Evolutionary conservation across 2,888 invertebrate genomes (phyloP), one percentile per base, ranked within the genome.

Genomic region (Eumerus sabulonum): DNA sequence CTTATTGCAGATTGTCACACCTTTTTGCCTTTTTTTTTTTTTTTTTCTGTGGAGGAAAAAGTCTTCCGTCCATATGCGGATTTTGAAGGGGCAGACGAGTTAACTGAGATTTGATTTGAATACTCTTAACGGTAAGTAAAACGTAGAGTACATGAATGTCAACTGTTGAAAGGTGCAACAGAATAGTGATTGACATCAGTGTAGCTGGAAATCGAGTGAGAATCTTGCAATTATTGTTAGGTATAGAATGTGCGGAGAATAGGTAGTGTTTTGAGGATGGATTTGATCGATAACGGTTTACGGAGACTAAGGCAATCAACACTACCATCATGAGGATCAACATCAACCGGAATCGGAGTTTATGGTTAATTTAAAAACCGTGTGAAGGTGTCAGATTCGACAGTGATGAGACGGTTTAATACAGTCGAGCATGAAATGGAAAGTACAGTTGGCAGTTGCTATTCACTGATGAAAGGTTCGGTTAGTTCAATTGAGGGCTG

Each of bases 1-100:
- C 79, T 74, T 60, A 79, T 79, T 68, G 79, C 79, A 70, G 50
- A 60, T 74, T 74, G 74, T 79, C 68, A 64, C 79, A 79, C 74
- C 79, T 73, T 71, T 45, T 54, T 13, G n/a, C n/a, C n/a, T n/a
- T n/a, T n/a, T n/a, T n/a, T n/a, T n/a, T n/a, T n/a, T n/a, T n/a
- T n/a, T n/a, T n/a, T n/a, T n/a, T n/a, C n/a, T n/a, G n/a, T n/a
- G n/a, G 36, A 9, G 44, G 19, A 73, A 68, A 27, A 11, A 40
- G 2, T 73, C 54, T 60, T 79, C 27, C 74, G 18, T 73, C 63
- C 68, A 63, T 51, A 44, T 18, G 40, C 48, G 47, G 17, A 48
- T 48, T 48, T 11, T 68, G 50, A 71, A 70, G 48, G 63, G 68
- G 62, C 50, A 40, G 5, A 56, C 38, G 27, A 51, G 13, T n/a